Percentiles rank a stretch among this genome's conserved stretches.
Conservation (phyloP, 2,113 vertebrate genomes). For the Pitta sordida region DNA sequence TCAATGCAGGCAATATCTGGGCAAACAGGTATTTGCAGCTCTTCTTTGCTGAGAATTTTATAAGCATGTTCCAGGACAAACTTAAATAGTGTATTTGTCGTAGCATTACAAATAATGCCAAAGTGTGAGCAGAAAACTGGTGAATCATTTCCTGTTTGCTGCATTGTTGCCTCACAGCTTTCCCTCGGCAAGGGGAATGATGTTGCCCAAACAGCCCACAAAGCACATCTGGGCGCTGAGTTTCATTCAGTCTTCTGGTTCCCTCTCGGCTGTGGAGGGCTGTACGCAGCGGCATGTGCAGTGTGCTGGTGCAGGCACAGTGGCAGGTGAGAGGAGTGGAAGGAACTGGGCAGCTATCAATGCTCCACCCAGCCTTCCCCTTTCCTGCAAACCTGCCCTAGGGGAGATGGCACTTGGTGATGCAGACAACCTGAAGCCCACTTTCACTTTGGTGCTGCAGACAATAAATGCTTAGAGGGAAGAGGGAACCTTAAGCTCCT, state of each 20-base stretch:
- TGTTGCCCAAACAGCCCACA: neutral
- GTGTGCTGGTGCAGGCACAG: neutral
- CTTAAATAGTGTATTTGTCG: neutral
- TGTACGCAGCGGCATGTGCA: rapidly evolving
- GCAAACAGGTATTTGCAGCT: neutral
- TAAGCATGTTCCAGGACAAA: neutral
- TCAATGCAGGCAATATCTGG: neutral
- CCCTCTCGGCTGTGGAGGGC: neutral
- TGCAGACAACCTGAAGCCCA: neutral
- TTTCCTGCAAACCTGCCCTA: neutral
- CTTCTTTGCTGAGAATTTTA: neutral
- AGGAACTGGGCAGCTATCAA: neutral
- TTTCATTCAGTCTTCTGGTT: rapidly evolving
- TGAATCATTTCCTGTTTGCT: slow-evolving; percentile 8
- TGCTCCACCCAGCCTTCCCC: neutral
- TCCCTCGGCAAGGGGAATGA: neutral
- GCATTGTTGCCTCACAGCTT: neutral
- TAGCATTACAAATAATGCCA: neutral
- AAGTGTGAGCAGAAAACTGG: neutral
- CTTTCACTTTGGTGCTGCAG: neutral
- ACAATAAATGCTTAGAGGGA: neutral
- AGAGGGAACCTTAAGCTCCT: neutral
- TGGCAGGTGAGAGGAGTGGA: rapidly evolving
- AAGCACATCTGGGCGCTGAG: neutral
- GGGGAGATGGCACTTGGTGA: neutral